These are phyloP conservation scores for Chlorops oryzae DNA, from an alignment of 1,140 invertebrate genomes.

Conservation along the genomic window DNA sequence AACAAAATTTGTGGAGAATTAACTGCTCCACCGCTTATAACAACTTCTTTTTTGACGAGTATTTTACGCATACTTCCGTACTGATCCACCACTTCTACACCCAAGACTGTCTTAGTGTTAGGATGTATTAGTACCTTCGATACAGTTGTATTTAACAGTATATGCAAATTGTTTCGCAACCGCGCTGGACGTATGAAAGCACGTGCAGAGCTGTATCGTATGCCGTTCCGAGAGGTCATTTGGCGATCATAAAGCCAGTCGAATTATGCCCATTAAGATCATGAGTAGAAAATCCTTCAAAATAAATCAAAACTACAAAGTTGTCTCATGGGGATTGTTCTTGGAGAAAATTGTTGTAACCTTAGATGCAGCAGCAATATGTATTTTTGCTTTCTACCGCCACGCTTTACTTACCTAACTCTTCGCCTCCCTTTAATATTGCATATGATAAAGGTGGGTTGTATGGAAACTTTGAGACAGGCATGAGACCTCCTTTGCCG, in stretches of 20 bases:
- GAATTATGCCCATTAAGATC: conserved; percentile 79
- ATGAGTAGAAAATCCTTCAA: conserved; percentile 66
- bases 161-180: conserved; percentile 66
- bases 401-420: conserved; percentile 63
- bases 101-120: conserved; percentile 51
- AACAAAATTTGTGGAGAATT: conserved; percentile 79
- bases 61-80: conserved; percentile 57
- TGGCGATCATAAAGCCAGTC: conserved; percentile 79
- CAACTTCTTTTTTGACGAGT: conserved; percentile 69
- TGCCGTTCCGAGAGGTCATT: conserved; percentile 82
- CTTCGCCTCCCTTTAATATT: conserved; percentile 74
- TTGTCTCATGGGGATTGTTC: too few species aligned
- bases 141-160: conserved; percentile 70
- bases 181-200: conserved; percentile 76
- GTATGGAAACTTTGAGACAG: conserved; percentile 77
- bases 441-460: conserved; percentile 77
- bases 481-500: conserved; percentile 67
- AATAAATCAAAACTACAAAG: not conserved
- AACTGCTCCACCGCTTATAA: conserved; percentile 66
- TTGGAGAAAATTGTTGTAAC: too few species aligned
- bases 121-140: conserved; percentile 64
- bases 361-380: not conserved
- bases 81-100: conserved; percentile 53
- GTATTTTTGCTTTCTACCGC: not conserved
- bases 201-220: conserved; percentile 70